Evolutionary conservation across 2,888 invertebrate genomes (phyloP).

Genomic region (Hypena proboscidalis): DNA sequence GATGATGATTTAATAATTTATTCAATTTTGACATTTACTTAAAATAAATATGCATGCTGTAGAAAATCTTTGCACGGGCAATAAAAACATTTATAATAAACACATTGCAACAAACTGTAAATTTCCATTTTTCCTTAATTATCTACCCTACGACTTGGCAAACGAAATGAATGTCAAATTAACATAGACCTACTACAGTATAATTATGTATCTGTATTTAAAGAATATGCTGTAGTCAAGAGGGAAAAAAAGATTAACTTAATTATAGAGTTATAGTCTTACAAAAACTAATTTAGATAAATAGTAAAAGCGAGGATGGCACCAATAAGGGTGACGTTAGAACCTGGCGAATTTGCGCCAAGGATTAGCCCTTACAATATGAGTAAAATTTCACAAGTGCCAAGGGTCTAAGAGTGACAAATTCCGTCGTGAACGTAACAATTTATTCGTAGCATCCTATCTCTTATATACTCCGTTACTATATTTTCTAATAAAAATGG

Average conservation of each 20-base stretch:
- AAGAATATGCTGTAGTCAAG: constrained; percentile 33
- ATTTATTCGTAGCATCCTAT: constrained; percentile 65
- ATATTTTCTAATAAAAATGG: constrained; percentile 79
- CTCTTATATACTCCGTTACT: constrained; percentile 54
- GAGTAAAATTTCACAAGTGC: constrained; percentile 79
- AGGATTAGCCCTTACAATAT: constrained; percentile 83
- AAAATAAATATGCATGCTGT: too few relatives aligned
- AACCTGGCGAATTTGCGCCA: constrained; percentile 75
- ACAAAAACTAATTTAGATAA: constrained; percentile 66
- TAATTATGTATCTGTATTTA: constrained; percentile 22
- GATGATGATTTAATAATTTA: too few relatives aligned
- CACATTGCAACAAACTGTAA: too few relatives aligned
- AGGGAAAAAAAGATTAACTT: constrained; percentile 36
- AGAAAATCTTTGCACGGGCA: too few relatives aligned
- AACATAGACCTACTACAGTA: too few relatives aligned
- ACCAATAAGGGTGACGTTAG: constrained; percentile 69
- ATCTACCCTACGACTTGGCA: too few relatives aligned
- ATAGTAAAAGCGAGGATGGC: constrained; percentile 60
- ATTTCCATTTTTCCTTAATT: too few relatives aligned
- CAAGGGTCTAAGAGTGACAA: constrained; percentile 73
- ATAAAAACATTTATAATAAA: too few relatives aligned
- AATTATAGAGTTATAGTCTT: constrained; percentile 47
- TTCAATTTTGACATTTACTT: too few relatives aligned
- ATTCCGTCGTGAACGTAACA: constrained; percentile 66
- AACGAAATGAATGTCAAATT: too few relatives aligned